phyloP scores from a whole-genome alignment of 2,113 vertebrate species.

The Ursus arctos region DNA sequence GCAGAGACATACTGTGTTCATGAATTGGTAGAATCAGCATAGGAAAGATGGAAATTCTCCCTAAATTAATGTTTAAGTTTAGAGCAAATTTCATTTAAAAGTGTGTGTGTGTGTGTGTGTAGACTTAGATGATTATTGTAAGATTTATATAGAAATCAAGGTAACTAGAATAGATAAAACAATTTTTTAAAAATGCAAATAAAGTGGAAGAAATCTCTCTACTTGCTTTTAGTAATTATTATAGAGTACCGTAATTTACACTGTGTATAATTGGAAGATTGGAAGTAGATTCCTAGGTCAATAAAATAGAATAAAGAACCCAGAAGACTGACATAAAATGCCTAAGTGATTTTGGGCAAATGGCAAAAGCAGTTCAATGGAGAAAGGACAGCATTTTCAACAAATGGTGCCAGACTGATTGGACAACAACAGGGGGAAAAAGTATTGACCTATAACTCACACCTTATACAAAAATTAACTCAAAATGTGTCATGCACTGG shows the following conservation, averaged over 20 bases:
- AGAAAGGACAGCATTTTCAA: not conserved
- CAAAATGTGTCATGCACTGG: not conserved
- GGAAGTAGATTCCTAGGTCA: not conserved
- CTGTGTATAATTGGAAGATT: not conserved
- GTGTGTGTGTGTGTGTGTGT: not conserved
- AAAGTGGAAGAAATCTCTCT: not conserved
- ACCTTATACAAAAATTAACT: not conserved
- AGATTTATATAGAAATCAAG: not conserved
- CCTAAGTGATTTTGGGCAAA: not conserved
- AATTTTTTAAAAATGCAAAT: not conserved
- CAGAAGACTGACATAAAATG: not conserved
- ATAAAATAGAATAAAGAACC: not conserved
- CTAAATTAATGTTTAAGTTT: not conserved
- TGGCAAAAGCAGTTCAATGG: not conserved
- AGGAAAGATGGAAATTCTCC: not conserved
- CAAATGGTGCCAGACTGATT: not conserved
- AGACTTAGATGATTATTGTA: not conserved
- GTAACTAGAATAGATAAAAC: not conserved
- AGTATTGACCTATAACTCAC: not conserved
- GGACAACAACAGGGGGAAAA: not conserved
- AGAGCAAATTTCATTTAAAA: not conserved
- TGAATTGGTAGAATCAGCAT: not conserved
- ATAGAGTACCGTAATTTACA: not conserved
- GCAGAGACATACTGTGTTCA: not conserved
- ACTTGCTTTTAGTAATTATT: not conserved